A percentile compares a stretch with the other conserved stretches of the same genome.
These are phyloP conservation scores for Dolomedes plantarius DNA, from an alignment of 2,888 invertebrate genomes.

Conservation along the genomic window DNA sequence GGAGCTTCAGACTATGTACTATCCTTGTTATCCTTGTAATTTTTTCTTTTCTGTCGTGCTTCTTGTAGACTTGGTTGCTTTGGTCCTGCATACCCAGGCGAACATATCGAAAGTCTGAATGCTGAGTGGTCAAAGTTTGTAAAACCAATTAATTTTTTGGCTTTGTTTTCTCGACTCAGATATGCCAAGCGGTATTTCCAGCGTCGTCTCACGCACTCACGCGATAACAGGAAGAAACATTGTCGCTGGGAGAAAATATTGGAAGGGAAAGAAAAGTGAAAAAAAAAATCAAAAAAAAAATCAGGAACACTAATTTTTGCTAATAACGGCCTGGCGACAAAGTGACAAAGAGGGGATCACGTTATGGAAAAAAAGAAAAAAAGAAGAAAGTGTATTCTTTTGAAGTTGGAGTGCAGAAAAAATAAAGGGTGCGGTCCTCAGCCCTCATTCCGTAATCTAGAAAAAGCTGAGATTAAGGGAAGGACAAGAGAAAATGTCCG, in stretches of 20 bases:
- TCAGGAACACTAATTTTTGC: slow-evolving; percentile 47
- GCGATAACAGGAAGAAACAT: slow-evolving; percentile 10
- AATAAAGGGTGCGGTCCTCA: slow-evolving; percentile 59
- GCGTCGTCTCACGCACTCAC: not conserved
- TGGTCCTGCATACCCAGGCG: no score
- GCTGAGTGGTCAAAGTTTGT: not conserved
- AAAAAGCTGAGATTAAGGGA: slow-evolving; percentile 54
- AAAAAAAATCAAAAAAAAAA: slow-evolving; percentile 7
- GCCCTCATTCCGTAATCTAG: slow-evolving; percentile 40
- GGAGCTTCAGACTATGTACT: no score
- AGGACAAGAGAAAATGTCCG: slow-evolving; percentile 19
- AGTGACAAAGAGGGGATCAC: slow-evolving; percentile 39
- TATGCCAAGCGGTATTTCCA: not conserved
- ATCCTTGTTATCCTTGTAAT: no score
- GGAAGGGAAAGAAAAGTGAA: not conserved
- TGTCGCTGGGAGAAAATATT: slow-evolving; percentile 1
- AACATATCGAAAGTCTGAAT: no score
- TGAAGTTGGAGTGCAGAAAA: slow-evolving; percentile 36
- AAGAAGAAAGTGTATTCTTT: slow-evolving; percentile 21
- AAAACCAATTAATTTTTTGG: not conserved
- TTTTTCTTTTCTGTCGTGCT: no score
- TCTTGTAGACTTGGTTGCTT: no score
- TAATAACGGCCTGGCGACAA: slow-evolving; percentile 55
- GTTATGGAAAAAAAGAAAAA: not conserved
- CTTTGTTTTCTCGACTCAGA: not conserved